Percentiles rank a stretch among this genome's conserved stretches.
These are phyloP conservation scores for Diadophis punctatus DNA, from an alignment of 2,113 vertebrate species.

Conservation along the genomic window DNA sequence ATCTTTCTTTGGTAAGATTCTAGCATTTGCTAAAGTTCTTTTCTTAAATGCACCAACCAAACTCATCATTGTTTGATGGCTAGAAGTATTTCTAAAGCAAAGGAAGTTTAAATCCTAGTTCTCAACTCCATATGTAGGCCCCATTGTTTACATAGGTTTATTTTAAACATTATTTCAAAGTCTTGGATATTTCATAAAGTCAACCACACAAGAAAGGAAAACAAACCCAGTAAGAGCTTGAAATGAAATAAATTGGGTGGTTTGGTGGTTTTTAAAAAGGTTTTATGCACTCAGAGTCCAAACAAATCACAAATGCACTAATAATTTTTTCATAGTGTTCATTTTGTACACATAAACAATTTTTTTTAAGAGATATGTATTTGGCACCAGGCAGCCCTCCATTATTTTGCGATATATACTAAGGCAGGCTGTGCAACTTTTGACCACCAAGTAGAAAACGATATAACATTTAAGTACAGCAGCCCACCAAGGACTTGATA, in stretches of 20 bases:
- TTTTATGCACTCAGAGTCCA: slow-evolving; percentile 18
- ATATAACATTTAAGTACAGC: neutral
- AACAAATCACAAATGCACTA: slow-evolving; percentile 23
- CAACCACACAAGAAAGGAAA: slow-evolving; percentile 43
- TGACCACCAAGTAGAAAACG: neutral
- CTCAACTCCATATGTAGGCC: slow-evolving; percentile 33
- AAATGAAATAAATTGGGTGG: slow-evolving; percentile 11
- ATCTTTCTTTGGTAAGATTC: neutral
- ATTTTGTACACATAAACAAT: neutral
- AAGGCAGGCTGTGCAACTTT: neutral
- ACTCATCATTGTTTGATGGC: neutral
- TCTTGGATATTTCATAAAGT: slow-evolving; percentile 43
- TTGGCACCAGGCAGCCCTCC: slow-evolving; percentile 7
- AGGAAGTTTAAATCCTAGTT: slow-evolving; percentile 32
- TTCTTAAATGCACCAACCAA: slow-evolving; percentile 20
- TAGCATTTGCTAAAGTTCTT: neutral
- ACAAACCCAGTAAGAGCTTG: slow-evolving; percentile 31
- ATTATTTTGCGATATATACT: neutral
- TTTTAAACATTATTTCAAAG: slow-evolving; percentile 48
- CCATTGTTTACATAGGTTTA: slow-evolving; percentile 37
- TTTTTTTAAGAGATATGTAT: neutral
- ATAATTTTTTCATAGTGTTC: slow-evolving; percentile 1
- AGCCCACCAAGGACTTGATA: neutral
- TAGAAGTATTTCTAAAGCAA: slow-evolving; percentile 38
- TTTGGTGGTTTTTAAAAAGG: slow-evolving; percentile 24